These are phyloP conservation scores for Lapara coniferarum DNA, from an alignment of 2,888 invertebrate genomes.

Conservation along the genomic window DNA sequence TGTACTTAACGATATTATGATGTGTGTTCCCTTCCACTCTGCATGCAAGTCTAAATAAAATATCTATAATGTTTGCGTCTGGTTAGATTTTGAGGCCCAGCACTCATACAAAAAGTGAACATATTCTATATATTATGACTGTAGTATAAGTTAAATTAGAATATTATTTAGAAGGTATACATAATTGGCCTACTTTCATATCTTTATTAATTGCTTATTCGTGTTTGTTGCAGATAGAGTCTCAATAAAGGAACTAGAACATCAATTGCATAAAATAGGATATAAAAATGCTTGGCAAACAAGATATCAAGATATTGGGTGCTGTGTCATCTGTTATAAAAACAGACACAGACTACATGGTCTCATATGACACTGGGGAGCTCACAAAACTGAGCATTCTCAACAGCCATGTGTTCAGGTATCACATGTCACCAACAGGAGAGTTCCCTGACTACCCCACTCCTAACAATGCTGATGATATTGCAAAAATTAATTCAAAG, in stretches of 20 bases:
- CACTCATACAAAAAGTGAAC: too few relatives aligned
- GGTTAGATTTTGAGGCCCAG: too few relatives aligned
- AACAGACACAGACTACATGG: slow-evolving; percentile 52
- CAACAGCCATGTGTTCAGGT: slow-evolving; percentile 71
- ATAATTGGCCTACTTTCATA: too few relatives aligned
- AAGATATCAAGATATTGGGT: slow-evolving; percentile 41
- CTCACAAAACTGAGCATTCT: slow-evolving; percentile 61
- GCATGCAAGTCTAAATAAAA: too few relatives aligned
- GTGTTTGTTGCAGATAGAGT: background rate
- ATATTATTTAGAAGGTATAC: background rate
- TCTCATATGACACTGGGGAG: slow-evolving; percentile 63
- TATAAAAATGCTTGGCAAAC: slow-evolving; percentile 32
- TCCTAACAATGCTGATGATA: slow-evolving; percentile 61
- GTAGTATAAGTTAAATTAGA: background rate
- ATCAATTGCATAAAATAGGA: background rate
- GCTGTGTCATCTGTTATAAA: slow-evolving; percentile 57
- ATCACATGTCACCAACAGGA: slow-evolving; percentile 68
- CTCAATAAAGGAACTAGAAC: background rate
- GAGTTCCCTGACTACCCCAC: slow-evolving; percentile 65
- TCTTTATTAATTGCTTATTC: background rate
- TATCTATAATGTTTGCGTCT: too few relatives aligned
- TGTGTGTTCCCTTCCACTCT: too few relatives aligned
- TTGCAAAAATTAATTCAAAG: slow-evolving; percentile 65
- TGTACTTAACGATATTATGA: too few relatives aligned
- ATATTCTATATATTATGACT: too few relatives aligned